These are phyloP conservation scores for Euleptes europaea DNA, from an alignment of 2,113 vertebrate genomes.

Conservation along the genomic window DNA sequence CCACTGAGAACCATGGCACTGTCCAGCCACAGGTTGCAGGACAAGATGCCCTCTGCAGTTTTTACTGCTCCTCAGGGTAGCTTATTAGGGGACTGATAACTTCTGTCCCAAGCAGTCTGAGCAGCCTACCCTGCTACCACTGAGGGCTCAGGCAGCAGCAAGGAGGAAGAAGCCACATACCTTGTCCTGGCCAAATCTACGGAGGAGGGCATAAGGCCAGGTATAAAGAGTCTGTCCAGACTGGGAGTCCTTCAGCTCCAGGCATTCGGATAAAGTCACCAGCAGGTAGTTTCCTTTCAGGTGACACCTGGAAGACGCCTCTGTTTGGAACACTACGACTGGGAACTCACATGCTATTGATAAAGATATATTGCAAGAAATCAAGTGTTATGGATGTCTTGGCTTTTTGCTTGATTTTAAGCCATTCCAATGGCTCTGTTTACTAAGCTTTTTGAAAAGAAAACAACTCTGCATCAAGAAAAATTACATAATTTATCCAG, in stretches of 20 bases:
- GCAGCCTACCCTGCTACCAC: not conserved
- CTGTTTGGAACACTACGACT: conserved; percentile 77
- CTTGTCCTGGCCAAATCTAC: conserved; percentile 87
- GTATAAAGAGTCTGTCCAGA: conserved; percentile 65
- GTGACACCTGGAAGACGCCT: conserved; percentile 77
- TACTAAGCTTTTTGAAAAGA: not conserved
- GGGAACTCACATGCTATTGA: conserved; percentile 70
- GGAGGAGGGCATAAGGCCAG: conserved; percentile 86
- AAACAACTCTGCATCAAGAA: not conserved
- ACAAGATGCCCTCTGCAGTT: not conserved
- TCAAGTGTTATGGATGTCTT: not conserved
- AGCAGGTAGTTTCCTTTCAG: conserved; percentile 81
- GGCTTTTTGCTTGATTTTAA: not conserved
- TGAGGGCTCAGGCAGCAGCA: not conserved
- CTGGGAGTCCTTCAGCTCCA: conserved; percentile 70
- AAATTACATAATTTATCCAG: not conserved
- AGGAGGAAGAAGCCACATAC: conserved; percentile 58
- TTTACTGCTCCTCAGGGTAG: not conserved
- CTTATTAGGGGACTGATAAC: not conserved
- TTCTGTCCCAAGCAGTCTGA: not conserved
- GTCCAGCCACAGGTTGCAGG: not conserved
- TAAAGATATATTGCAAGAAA: not conserved
- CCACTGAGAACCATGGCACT: not conserved
- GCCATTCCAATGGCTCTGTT: not conserved
- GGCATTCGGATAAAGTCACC: conserved; percentile 65